Evolutionary conservation across 2,888 invertebrate genomes (phyloP).

Genomic region (Agapostemon virescens): DNA sequence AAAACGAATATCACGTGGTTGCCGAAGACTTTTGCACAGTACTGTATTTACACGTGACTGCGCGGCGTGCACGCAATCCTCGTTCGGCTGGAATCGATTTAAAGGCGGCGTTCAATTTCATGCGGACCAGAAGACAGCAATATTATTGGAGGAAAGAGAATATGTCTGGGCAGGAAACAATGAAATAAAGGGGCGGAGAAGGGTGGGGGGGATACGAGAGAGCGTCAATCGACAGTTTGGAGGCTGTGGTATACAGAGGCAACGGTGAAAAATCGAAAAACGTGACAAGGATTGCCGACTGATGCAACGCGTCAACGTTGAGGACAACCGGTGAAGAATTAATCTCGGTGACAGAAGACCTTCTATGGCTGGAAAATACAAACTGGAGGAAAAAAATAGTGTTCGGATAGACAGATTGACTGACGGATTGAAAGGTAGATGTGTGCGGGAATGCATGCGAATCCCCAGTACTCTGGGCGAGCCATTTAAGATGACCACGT

Average conservation of each 20-base stretch:
- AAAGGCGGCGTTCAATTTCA: constrained; percentile 34
- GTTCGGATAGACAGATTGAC: constrained; percentile 19
- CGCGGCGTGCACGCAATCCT: not conserved
- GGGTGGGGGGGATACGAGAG: not conserved
- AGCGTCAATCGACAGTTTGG: constrained; percentile 38
- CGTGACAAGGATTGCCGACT: constrained; percentile 37
- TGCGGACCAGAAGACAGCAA: constrained; percentile 21
- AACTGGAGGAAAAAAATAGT: constrained; percentile 4
- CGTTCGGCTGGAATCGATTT: constrained; percentile 20
- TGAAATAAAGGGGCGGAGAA: not conserved
- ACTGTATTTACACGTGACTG: not conserved
- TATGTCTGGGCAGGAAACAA: constrained; percentile 14
- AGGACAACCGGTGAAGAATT: constrained; percentile 52
- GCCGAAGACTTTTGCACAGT: not conserved
- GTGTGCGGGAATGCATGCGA: not conserved
- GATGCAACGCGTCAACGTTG: constrained; percentile 41
- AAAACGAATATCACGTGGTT: not conserved
- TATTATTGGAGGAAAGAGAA: constrained; percentile 25
- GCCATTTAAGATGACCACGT: not conserved
- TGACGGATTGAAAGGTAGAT: constrained; percentile 14
- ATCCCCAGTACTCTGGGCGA: not conserved
- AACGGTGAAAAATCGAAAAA: constrained; percentile 29
- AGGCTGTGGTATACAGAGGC: constrained; percentile 3
- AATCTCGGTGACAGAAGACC: constrained; percentile 47
- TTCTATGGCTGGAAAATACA: constrained; percentile 35